Evolutionary conservation across 2,888 invertebrate species (phyloP), one percentile per base, ranked within the genome.

Genomic region (Orthosia cruda): DNA sequence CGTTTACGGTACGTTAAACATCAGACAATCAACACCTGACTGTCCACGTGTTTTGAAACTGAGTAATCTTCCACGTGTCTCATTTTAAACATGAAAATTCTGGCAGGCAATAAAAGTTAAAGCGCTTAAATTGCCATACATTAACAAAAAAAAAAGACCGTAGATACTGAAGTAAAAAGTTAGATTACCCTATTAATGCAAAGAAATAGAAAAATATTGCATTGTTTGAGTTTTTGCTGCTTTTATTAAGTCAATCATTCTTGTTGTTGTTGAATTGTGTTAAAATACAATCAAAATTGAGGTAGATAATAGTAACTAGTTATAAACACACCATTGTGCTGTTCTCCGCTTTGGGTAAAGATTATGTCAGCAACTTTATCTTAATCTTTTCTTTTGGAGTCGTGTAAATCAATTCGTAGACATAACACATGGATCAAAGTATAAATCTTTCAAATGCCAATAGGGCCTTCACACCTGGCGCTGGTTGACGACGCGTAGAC

Each of bases 141-240:
- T 26, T 20, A 49, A 13, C 15, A 47, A 80, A 66, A 62, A 61
- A 45, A 32, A 57, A 50, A 23, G 26, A 18, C 13, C 54, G 55
- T 54, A 58, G 18, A 50, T 64, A 65, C 26, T 47, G 15, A 61
- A 75, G 59, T 55, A 50, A 75, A 68, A 59, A 59, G 26, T 74
- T 40, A 47, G 9, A 57, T 81, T 61, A 63, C 40, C 57, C 67
- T 32, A 65, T 47, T 47, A 55, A 23, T 47, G 32, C n/a, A n/a
- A 50, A 54, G 4, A 58, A 61, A 62, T 49, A n/a, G 4, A 45
- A 0, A 57, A 74, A 57, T 58, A 69, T 40, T 49, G 54, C 52
- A 55, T 50, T 77, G n/a, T 18, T 58, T 4, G 18, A 23, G 12
- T 58, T 81, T 57, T 68, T 61, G 7, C 45, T 52, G 32, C 50